Base-by-base conservation (phyloP, 1,140 invertebrate genomes). In the Cydia strobilella region DNA sequence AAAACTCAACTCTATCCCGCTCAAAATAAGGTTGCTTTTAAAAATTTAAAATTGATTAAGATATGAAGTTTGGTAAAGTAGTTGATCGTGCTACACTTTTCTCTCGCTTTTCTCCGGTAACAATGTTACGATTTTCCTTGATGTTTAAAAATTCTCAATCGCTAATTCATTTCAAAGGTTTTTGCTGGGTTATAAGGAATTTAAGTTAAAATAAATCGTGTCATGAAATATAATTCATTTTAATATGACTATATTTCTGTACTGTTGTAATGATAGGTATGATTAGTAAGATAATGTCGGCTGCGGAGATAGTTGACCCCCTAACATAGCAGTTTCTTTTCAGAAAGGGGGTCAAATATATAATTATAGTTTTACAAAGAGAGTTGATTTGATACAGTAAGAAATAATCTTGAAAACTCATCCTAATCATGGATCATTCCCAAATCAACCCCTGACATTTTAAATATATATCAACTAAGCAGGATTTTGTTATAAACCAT, bases 121-220 rank as follows among this genome's bases (percentile, higher is more conserved):
- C 65, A 69, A 20, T 39, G 65, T 69, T 69, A 69, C 27, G 31
- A 39, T 39, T 39, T 69, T 69, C 65, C 65, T 69, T 69, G 15
- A 69, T 35, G 31, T 7, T 69, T 69, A 9, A 69, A 69, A 69
- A 69, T 25, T 69, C 15, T 35, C 65, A 23, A 39, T 35, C 35
- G 65, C 27, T 69, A 39, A 69, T 69, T 69, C 65, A 69, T 69
- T 59, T 69, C 27, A 42, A 69, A 69, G 65, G 18, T 69, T 69
- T 69, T 35, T n/a, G 7, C 54, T 23, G 7, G 18, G 18, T 23
- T 59, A 23, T 59, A 23, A 9, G 20, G 20, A 59, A 3, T 12
- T 10, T 23, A 23, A 20, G 54, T 59, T 23, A 23, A 9, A 59
- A 54, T 54, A 54, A 54, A 54, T 18, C 51, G n/a, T 54, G n/a